Percentiles rank a stretch among this genome's conserved stretches.
phyloP scores from a whole-genome alignment of 1,140 invertebrate genomes.

The Hylaeus volcanicus region DNA sequence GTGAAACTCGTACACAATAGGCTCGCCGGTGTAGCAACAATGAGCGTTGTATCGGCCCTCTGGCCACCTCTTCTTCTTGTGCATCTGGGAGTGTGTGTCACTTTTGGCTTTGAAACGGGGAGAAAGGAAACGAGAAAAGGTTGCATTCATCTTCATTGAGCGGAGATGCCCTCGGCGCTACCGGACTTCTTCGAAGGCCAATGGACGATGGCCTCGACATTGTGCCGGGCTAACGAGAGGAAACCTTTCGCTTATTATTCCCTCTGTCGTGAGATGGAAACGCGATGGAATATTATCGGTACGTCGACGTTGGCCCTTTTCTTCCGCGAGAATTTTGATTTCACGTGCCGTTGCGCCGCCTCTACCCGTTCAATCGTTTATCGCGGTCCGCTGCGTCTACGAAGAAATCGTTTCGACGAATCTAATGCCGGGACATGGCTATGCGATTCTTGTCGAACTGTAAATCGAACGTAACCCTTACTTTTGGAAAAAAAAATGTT shows the following conservation, averaged over 20 bases:
- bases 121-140: conserved; percentile 10
- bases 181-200: conserved; percentile 9
- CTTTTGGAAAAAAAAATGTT: no score
- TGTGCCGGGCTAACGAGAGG: conserved; percentile 52
- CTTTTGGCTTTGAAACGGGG: conserved; percentile 43
- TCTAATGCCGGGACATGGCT: not conserved
- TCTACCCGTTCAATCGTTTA: not conserved
- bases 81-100: conserved; percentile 18
- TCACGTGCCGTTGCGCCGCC: conserved; percentile 3
- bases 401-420: not conserved
- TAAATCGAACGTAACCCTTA: not conserved
- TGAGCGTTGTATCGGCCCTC: conserved; percentile 47
- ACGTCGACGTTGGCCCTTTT: not conserved
- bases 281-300: conserved; percentile 8
- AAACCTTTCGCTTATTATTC: conserved; percentile 28
- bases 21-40: conserved; percentile 40
- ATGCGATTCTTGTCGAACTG: not conserved
- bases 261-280: not conserved
- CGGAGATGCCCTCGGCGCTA: conserved; percentile 27
- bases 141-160: conserved; percentile 45
- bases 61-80: not conserved
- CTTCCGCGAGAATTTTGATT: conserved; percentile 2
- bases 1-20: conserved; percentile 52
- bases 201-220: conserved; percentile 20
- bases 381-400: not conserved